phyloP scores from a whole-genome alignment of 92 coral and sea anemone species.

The Chrysogorgia sp. region DNA sequence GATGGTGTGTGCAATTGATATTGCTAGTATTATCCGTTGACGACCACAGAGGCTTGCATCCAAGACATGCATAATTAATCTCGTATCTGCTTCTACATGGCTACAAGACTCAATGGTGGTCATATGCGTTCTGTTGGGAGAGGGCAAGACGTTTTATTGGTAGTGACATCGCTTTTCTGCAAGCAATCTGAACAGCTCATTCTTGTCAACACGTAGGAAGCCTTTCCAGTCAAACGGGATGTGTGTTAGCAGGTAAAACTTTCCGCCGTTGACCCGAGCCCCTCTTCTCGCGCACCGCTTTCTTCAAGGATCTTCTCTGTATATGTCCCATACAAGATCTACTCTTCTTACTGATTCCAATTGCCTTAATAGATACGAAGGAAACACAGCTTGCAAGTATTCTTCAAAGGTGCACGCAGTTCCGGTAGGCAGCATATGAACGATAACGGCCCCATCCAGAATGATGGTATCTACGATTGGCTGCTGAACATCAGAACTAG shows the following conservation, averaged over 20 bases:
- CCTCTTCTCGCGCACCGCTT: conserved; percentile 56
- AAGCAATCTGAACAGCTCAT: conserved; percentile 62
- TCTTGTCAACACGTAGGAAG: conserved; percentile 63
- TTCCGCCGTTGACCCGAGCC: conserved; percentile 69
- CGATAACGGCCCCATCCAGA: conserved; percentile 66
- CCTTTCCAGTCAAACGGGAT: conserved; percentile 70
- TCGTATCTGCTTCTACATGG: conserved; percentile 67
- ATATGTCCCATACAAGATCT: conserved; percentile 64
- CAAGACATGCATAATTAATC: conserved; percentile 52
- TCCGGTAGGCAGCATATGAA: conserved; percentile 61
- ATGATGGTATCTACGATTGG: neutral
- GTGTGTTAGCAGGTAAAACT: too few species aligned
- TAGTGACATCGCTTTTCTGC: neutral
- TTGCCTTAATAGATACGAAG: conserved; percentile 59
- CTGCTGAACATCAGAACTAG: neutral
- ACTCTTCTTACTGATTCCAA: conserved; percentile 57
- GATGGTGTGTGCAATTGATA: conserved; percentile 20
- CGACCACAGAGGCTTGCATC: conserved; percentile 24
- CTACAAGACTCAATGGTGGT: conserved; percentile 32
- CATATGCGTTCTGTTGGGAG: conserved; percentile 14
- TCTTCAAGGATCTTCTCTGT: conserved; percentile 62
- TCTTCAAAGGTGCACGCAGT: conserved; percentile 62
- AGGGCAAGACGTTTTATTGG: neutral
- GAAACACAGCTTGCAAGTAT: conserved; percentile 53
- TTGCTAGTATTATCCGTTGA: conserved; percentile 37